A percentile compares a stretch with the other conserved stretches of the same genome.
phyloP scores from a whole-genome alignment of 1,140 invertebrate species.

The Muscidifurax raptorellus region DNA sequence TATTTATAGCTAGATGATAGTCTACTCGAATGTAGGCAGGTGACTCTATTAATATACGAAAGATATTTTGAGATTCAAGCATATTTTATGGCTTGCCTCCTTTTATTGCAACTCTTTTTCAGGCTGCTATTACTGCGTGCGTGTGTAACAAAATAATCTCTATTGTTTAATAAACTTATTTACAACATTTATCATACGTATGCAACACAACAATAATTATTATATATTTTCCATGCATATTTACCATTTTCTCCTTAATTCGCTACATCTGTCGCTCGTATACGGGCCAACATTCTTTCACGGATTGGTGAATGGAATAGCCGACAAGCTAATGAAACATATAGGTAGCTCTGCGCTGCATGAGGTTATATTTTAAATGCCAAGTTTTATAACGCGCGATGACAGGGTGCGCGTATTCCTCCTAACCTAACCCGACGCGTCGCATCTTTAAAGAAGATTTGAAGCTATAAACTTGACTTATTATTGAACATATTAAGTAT shows the following conservation, averaged over 20 bases:
- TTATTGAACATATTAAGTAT: too few species aligned
- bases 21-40: constrained; percentile 24
- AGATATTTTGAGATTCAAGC: constrained; percentile 41
- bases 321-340: too few species aligned
- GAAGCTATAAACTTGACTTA: too few species aligned
- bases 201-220: too few species aligned
- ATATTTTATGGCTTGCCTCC: not conserved
- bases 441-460: too few species aligned
- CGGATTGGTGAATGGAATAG: too few species aligned
- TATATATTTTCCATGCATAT: too few species aligned
- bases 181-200: not conserved
- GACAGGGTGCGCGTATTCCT: not conserved
- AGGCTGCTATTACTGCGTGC: not conserved
- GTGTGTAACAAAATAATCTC: not conserved
- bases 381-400: not conserved
- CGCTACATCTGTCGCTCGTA: not conserved
- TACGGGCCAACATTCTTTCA: not conserved
- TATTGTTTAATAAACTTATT: not conserved
- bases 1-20: constrained; percentile 49
- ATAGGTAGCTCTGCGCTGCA: too few species aligned
- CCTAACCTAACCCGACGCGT: not conserved
- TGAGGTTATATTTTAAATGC: constrained; percentile 19
- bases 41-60: constrained; percentile 48
- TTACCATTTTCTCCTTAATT: not conserved
- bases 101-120: not conserved